phyloP scores from a whole-genome alignment of 2,888 invertebrate species.

The Peribatodes rhomboidaria region DNA sequence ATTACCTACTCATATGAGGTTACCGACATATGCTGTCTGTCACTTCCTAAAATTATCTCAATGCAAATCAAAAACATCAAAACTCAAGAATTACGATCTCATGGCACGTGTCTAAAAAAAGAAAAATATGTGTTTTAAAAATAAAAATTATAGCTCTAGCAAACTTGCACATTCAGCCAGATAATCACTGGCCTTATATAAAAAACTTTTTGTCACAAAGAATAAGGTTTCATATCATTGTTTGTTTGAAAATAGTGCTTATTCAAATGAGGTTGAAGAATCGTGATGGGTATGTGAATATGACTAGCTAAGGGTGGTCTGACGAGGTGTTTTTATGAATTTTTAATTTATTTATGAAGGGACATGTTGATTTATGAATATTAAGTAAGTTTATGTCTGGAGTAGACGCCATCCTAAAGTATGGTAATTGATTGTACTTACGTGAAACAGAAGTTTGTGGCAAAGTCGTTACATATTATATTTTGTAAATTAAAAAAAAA shows the following conservation, averaged over 20 bases:
- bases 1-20: too few relatives aligned
- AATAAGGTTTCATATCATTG: conserved; percentile 34
- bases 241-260: neutral
- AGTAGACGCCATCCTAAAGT: conserved; percentile 29
- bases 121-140: conserved; percentile 27
- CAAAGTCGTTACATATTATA: too few relatives aligned
- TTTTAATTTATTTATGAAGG: conserved; percentile 78
- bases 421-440: too few relatives aligned
- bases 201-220: conserved; percentile 34
- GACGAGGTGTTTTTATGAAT: conserved; percentile 63
- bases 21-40: neutral
- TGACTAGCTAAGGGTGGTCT: conserved; percentile 70
- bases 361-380: conserved; percentile 76
- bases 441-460: too few relatives aligned
- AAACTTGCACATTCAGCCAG: conserved; percentile 14
- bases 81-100: conserved; percentile 58
- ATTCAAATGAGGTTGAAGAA: conserved; percentile 27
- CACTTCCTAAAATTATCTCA: conserved; percentile 62
- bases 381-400: conserved; percentile 61
- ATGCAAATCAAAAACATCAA: conserved; percentile 63
- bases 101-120: conserved; percentile 54
- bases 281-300: conserved; percentile 67
- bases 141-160: conserved; percentile 9
- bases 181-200: conserved; percentile 12
- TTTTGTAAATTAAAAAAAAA: too few relatives aligned